Evolutionary conservation across 2,888 invertebrate species (phyloP), one percentile per base, ranked within the genome.

Genomic region (Aelia acuminata): DNA sequence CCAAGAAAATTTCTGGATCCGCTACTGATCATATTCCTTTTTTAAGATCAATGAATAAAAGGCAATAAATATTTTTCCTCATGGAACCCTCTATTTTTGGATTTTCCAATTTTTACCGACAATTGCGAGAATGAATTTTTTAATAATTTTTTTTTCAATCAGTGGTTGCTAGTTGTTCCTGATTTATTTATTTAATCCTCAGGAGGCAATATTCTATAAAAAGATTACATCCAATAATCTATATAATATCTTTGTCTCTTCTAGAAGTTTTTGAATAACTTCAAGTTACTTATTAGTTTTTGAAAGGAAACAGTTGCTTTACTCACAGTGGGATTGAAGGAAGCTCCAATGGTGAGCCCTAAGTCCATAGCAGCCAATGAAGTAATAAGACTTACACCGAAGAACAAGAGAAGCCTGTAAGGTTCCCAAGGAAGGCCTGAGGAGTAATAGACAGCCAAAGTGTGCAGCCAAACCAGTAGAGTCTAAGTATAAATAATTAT

Each of bases 341-440:
- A 4, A 47, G 80, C 3, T n/a, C 80, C 80, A 22, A 80, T 43
- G 3, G 80, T 43, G 11, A 80, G 80, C 13, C 80, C 80, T n/a
- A 80, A n/a, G n/a, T 1, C 80, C n/a, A 43, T 15, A 43, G 80
- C 80, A 43, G n/a, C 22, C 3, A 80, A 80, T 80, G 80, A 80
- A 43, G n/a, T 47, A 13, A 80, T 47, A 1, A 80, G 11, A 43
- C 80, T 43, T 3, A 80, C 15, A 11, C 3, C 11, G 5, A n/a
- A 43, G 7, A 80, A 80, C 11, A 80, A 13, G 43, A 2, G 1
- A 47, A 80, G 39, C 11, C 80, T 80, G n/a, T 80, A 39, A 1
- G 43, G 43, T n/a, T 80, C 80, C 80, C 80, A 80, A n/a, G 80
- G 80, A 7, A 80, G 13, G 43, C 80, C 80, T n/a, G 13, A 43